Evolutionary conservation across 1,140 invertebrate genomes (phyloP).

Genomic region (Cardiocondyla obscurior): DNA sequence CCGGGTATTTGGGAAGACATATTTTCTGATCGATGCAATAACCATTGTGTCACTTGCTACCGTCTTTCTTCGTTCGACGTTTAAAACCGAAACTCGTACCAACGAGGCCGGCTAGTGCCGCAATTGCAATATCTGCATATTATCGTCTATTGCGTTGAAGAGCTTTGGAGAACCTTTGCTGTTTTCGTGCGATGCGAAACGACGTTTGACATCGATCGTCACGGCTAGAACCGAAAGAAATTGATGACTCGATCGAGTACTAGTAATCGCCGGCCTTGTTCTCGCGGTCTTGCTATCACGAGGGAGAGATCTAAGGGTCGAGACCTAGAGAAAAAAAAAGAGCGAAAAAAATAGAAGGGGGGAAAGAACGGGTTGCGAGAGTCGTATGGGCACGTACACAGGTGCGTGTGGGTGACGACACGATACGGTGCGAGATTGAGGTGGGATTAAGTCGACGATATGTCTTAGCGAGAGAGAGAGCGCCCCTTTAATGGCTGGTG

Average conservation of each 20-base stretch:
- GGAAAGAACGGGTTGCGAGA: too few species aligned
- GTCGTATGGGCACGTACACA: constrained; percentile 1
- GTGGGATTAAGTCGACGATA: constrained; percentile 71
- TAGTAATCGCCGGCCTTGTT: background rate
- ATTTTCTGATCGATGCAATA: constrained; percentile 80
- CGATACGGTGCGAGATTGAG: constrained; percentile 70
- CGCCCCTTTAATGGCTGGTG: constrained; percentile 84
- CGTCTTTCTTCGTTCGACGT: constrained; percentile 22
- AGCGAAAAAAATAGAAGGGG: too few species aligned
- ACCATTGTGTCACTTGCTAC: constrained; percentile 12
- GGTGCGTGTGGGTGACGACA: constrained; percentile 81
- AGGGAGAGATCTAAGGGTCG: background rate
- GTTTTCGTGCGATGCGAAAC: background rate
- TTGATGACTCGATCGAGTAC: background rate
- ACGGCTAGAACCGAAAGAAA: background rate
- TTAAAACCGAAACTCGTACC: constrained; percentile 25
- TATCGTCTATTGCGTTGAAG: background rate
- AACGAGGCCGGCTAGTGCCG: constrained; percentile 23
- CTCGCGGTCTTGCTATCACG: background rate
- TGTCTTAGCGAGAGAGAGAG: constrained; percentile 72
- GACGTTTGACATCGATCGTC: background rate
- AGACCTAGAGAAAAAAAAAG: background rate
- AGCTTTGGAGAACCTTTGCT: too few species aligned
- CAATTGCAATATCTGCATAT: background rate
- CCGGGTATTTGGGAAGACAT: constrained; percentile 81